Evolutionary conservation across 1,140 invertebrate species (phyloP).

Genomic region (Drosophila auraria): DNA sequence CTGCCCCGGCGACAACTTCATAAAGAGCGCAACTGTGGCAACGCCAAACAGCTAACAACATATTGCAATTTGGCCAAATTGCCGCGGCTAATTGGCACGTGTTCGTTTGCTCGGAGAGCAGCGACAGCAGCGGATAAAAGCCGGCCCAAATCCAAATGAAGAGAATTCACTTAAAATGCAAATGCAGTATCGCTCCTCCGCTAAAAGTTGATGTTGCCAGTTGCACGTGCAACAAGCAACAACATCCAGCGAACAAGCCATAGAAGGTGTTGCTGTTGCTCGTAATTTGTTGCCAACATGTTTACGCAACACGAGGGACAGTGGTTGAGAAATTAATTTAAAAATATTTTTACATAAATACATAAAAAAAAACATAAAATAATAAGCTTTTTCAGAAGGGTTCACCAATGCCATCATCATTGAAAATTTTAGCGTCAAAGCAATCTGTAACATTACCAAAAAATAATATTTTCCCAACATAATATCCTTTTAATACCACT

Average conservation of each 20-base stretch:
- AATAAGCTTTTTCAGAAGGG: too few species aligned
- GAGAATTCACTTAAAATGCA: slow-evolving; percentile 82
- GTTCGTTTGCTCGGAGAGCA: slow-evolving; percentile 37
- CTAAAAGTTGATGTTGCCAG: slow-evolving; percentile 11
- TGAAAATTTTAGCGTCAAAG: too few species aligned
- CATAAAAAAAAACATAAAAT: too few species aligned
- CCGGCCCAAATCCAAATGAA: slow-evolving; percentile 72
- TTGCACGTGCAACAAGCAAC: slow-evolving; percentile 47
- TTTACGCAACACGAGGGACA: slow-evolving; percentile 55
- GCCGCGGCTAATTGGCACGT: slow-evolving; percentile 78
- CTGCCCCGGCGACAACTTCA: slow-evolving; percentile 65
- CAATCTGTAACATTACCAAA: too few species aligned
- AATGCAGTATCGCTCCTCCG: slow-evolving; percentile 52
- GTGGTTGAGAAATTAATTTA: background rate
- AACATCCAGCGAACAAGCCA: slow-evolving; percentile 24
- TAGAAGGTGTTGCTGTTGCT: slow-evolving; percentile 54
- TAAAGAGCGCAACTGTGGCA: slow-evolving; percentile 59
- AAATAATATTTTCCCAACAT: too few species aligned
- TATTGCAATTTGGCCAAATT: slow-evolving; percentile 83
- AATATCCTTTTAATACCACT: background rate
- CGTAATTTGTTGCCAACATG: slow-evolving; percentile 78
- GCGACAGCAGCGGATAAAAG: slow-evolving; percentile 30
- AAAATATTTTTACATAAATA: too few species aligned
- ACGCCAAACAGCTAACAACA: slow-evolving; percentile 78
- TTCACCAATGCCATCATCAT: too few species aligned